Evolutionary conservation across 2,888 invertebrate genomes (phyloP).

Genomic region (Elgonia sp.): DNA sequence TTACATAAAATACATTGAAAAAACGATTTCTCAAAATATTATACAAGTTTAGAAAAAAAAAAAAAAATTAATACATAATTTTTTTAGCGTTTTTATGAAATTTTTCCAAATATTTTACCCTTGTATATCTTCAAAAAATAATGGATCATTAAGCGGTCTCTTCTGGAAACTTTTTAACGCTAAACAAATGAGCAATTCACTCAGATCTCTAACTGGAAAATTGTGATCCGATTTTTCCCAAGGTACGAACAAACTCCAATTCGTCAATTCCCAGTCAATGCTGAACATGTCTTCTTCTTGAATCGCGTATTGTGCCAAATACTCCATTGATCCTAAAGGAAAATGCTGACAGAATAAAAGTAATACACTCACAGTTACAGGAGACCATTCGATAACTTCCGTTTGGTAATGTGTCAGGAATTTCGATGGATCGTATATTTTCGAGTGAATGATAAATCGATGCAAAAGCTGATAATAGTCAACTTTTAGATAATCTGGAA

Average conservation of each 20-base stretch:
- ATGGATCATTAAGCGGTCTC: conserved; percentile 16
- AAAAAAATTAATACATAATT: no score
- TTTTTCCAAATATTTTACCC: background rate
- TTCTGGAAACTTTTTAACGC: conserved; percentile 79
- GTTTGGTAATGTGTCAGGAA: conserved; percentile 86
- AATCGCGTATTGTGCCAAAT: conserved; percentile 60
- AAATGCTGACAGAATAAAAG: conserved; percentile 84
- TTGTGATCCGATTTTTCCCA: conserved; percentile 75
- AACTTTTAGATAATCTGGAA: conserved; percentile 32
- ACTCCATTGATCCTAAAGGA: conserved; percentile 80
- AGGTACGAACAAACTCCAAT: conserved; percentile 83
- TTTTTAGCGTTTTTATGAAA: no score
- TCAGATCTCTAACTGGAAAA: conserved; percentile 79
- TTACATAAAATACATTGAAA: background rate
- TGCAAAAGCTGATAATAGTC: conserved; percentile 86
- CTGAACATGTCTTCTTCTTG: conserved; percentile 68
- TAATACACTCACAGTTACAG: conserved; percentile 86
- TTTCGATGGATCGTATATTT: conserved; percentile 83
- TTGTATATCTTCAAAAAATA: conserved; percentile 21
- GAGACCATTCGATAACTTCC: conserved; percentile 85
- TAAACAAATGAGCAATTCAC: conserved; percentile 81
- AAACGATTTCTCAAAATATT: no score
- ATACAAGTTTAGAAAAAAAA: no score
- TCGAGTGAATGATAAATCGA: conserved; percentile 85
- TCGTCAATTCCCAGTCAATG: conserved; percentile 80